phyloP scores from a whole-genome alignment of 23 tunicate genomes.

The Ciona savignyi region DNA sequence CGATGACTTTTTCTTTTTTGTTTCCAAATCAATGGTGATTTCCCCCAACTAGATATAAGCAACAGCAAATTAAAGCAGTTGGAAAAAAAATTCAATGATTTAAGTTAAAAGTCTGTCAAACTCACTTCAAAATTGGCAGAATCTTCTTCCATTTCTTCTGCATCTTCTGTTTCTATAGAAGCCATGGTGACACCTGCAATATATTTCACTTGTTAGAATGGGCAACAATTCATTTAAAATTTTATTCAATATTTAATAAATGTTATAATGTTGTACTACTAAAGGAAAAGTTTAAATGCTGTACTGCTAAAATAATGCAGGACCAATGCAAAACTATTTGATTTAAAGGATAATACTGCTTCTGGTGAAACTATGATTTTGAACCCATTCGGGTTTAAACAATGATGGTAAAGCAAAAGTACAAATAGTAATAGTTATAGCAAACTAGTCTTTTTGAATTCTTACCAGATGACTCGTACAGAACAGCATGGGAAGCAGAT shows the following conservation, averaged over 20 bases:
- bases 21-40: constrained; percentile 26
- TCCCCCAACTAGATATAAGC: constrained; percentile 24
- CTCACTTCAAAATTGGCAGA: background rate
- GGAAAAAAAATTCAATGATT: background rate
- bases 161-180: background rate
- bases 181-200: background rate
- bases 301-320: too few relatives aligned
- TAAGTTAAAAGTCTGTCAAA: background rate
- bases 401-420: too few relatives aligned
- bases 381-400: too few relatives aligned
- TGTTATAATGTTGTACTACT: too few relatives aligned
- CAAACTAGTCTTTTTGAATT: background rate
- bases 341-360: too few relatives aligned
- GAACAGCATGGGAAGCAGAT: constrained; percentile 26
- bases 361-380: too few relatives aligned
- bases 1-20: background rate
- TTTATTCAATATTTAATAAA: too few relatives aligned
- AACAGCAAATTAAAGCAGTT: background rate
- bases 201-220: too few relatives aligned
- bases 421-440: too few relatives aligned
- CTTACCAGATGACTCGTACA: constrained; percentile 57
- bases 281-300: too few relatives aligned
- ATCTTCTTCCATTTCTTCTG: constrained; percentile 14
- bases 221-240: too few relatives aligned
- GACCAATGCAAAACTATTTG: too few relatives aligned